Conservation (phyloP, 2,888 invertebrate genomes). For the Apodemia duryi region DNA sequence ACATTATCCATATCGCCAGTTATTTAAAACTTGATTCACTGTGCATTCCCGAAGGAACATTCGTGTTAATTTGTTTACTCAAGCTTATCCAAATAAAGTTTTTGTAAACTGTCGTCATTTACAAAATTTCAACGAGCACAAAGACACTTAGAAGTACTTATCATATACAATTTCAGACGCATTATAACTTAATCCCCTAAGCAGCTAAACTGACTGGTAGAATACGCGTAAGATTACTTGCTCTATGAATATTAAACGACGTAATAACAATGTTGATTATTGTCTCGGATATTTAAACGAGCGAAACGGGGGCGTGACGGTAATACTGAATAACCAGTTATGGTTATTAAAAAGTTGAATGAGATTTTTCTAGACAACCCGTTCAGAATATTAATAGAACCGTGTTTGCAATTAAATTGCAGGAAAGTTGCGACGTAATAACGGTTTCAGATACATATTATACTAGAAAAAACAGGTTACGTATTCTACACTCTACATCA, state of each 20-base stretch:
- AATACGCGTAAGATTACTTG: conserved; percentile 39
- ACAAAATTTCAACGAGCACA: neutral
- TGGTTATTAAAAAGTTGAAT: conserved; percentile 53
- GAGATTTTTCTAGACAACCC: conserved; percentile 48
- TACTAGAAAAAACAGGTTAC: neutral
- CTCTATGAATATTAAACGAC: conserved; percentile 52
- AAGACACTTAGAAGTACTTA: conserved; percentile 4
- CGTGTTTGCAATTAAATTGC: conserved; percentile 29
- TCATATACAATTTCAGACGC: neutral
- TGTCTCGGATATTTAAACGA: conserved; percentile 56
- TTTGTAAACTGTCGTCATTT: neutral
- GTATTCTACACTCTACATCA: no score
- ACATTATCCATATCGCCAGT: no score
- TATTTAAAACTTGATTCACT: no score
- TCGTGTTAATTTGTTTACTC: neutral
- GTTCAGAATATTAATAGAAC: conserved; percentile 49
- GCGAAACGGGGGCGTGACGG: conserved; percentile 54
- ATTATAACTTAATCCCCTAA: conserved; percentile 39
- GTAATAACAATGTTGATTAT: conserved; percentile 63
- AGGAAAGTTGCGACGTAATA: conserved; percentile 14
- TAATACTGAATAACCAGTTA: conserved; percentile 39
- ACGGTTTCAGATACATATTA: neutral
- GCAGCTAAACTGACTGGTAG: conserved; percentile 35
- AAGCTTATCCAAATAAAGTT: neutral
- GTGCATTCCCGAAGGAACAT: no score